A percentile compares a stretch with the other conserved stretches of the same genome.
Conservation (phyloP, 2,113 vertebrate genomes). For the Engraulis encrasicolus region DNA sequence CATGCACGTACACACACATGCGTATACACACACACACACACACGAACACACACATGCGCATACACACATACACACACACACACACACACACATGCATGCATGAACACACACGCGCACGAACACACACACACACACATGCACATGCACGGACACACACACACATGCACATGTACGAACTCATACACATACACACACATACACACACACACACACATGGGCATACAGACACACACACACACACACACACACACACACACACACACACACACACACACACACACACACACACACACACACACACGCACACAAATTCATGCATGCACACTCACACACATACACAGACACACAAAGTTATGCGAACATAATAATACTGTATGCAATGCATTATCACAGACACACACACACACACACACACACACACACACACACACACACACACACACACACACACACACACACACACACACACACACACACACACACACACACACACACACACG, state of each 20-base stretch:
- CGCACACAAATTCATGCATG: too few relatives aligned
- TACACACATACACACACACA: conserved; percentile 1
- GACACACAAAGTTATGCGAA: not conserved
- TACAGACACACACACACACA: not conserved
- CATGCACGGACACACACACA: not conserved
- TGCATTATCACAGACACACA: not conserved
- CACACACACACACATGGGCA: not conserved
- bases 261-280: conserved; percentile 7
- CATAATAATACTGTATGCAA: too few relatives aligned
- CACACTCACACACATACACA: not conserved
- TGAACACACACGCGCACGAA: not conserved
- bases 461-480: conserved; percentile 27
- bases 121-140: not conserved
- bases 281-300: not conserved
- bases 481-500: not conserved
- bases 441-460: conserved; percentile 30
- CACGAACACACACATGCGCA: too few relatives aligned
- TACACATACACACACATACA: conserved; percentile 2
- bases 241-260: not conserved
- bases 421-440: conserved; percentile 26
- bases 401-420: not conserved
- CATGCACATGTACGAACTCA: too few relatives aligned
- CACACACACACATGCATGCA: not conserved
- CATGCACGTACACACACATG: conserved; percentile 21
- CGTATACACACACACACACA: conserved; percentile 21